Evolutionary conservation across 2,797 vertebrate genomes (phyloP), one percentile per base, ranked within the genome.

Genomic region (Smutsia gigantea): DNA sequence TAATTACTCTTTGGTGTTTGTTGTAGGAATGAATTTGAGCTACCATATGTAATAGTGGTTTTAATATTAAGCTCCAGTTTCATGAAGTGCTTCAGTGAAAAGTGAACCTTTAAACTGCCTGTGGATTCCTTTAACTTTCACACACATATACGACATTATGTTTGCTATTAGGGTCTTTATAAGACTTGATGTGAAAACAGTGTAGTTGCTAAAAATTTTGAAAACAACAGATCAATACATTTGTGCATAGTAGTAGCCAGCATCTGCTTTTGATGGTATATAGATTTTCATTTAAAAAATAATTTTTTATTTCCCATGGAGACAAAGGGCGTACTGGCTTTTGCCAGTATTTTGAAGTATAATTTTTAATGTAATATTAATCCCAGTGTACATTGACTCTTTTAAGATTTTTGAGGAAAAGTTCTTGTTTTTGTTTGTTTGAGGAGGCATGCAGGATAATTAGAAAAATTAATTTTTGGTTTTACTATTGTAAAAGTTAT

Each of bases 211-310:
- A 92, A 75, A 79, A 68, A 37, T 87, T 89, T 93, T 96, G 66
- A 84, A 59, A 46, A 78, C 1, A 55, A 49, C 11, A 57, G 10
- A 59, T 84, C 69, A 34, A 66, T 59, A 79, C 4, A 5, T 9
- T 90, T 81, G 6, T 88, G 83, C 19, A 49, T 63, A 94, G 31
- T 85, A 37, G 17, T 31, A 85, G 49, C 66, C 53, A 66, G 19
- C 72, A 15, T 91, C 55, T 90, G 17, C 64, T 77, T 96, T 91
- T 81, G 49, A 87, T 96, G 14, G 7, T 95, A 34, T 85, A 14
- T 75, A 66, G 15, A 63, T 93, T 96, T 95, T 95, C 27, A 74
- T 86, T 85, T 78, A 90, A 19, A 68, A 92, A 77, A n/a, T 95
- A 90, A 37, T 90, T 83, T 39, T 90, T 53, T 88, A 57, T 84